phyloP scores from a whole-genome alignment of 2,888 invertebrate genomes.

The Morpho helenor region DNA sequence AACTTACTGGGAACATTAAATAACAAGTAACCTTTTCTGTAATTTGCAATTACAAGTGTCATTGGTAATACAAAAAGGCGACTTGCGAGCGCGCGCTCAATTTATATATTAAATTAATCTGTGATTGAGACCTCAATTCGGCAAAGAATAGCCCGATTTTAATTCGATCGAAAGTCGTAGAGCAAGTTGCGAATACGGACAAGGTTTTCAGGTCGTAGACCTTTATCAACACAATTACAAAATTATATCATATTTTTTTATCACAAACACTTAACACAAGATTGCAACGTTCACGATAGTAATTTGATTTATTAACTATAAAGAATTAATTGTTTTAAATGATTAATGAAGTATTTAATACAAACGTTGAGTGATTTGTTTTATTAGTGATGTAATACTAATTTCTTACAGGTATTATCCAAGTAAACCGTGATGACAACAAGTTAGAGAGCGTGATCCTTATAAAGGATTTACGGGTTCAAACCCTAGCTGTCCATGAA shows the following conservation, averaged over 20 bases:
- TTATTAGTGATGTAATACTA: background rate
- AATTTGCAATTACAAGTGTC: too few species aligned
- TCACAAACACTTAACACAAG: slow-evolving; percentile 5
- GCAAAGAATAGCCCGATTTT: slow-evolving; percentile 5
- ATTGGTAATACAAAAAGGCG: too few species aligned
- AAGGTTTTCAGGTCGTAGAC: slow-evolving; percentile 13
- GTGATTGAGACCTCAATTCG: slow-evolving; percentile 6
- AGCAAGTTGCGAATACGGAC: slow-evolving; percentile 8
- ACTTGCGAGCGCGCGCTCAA: too few species aligned
- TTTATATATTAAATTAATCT: background rate
- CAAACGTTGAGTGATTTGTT: background rate
- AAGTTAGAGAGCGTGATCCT: too few species aligned
- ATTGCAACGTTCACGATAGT: slow-evolving; percentile 1
- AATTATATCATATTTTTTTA: background rate
- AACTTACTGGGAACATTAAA: too few species aligned
- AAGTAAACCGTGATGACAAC: too few species aligned
- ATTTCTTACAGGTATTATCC: too few species aligned
- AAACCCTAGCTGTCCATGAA: too few species aligned
- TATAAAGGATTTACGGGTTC: too few species aligned
- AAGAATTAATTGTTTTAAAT: background rate
- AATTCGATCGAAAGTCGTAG: slow-evolving; percentile 15
- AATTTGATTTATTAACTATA: background rate
- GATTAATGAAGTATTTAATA: slow-evolving; percentile 2
- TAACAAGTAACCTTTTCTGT: too few species aligned
- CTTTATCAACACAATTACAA: slow-evolving; percentile 9